Conservation (phyloP, 2,797 vertebrate species). For the Sebastolobus altivelis region DNA sequence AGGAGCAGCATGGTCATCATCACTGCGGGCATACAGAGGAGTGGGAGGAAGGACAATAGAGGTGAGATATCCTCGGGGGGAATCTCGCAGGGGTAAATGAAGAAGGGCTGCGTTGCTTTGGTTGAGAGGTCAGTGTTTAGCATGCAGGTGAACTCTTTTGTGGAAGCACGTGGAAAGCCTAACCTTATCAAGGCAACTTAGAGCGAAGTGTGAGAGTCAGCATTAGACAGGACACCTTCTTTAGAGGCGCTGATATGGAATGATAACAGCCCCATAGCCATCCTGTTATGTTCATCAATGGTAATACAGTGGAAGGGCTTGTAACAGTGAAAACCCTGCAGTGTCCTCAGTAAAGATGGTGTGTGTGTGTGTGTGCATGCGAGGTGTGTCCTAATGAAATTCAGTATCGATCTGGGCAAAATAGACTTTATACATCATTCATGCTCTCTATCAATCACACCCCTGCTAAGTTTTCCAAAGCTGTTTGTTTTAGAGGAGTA, state of each 20-base stretch:
- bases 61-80: conserved; percentile 77
- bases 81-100: conserved; percentile 74
- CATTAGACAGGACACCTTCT: conserved; percentile 72
- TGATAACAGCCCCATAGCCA: conserved; percentile 57
- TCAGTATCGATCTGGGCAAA: conserved; percentile 87
- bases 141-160: conserved; percentile 75
- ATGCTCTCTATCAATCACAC: conserved; percentile 88
- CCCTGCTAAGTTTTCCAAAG: conserved; percentile 83
- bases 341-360: conserved; percentile 46
- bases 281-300: conserved; percentile 49
- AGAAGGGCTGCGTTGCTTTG: conserved; percentile 70
- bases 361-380: conserved; percentile 27
- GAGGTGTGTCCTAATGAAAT: conserved; percentile 84
- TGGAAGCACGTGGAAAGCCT: conserved; percentile 53
- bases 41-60: conserved; percentile 75
- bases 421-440: conserved; percentile 91
- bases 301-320: conserved; percentile 48
- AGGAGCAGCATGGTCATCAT: conserved; percentile 71
- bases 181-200: conserved; percentile 70
- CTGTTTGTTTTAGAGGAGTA: conserved; percentile 81
- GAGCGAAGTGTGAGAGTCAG: conserved; percentile 69
- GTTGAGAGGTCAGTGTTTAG: conserved; percentile 79
- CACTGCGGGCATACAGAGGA: conserved; percentile 69
- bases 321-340: conserved; percentile 52
- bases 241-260: conserved; percentile 62